These are phyloP conservation scores for Endomychus coccineus DNA, from an alignment of 2,888 invertebrate species.

Conservation along the genomic window DNA sequence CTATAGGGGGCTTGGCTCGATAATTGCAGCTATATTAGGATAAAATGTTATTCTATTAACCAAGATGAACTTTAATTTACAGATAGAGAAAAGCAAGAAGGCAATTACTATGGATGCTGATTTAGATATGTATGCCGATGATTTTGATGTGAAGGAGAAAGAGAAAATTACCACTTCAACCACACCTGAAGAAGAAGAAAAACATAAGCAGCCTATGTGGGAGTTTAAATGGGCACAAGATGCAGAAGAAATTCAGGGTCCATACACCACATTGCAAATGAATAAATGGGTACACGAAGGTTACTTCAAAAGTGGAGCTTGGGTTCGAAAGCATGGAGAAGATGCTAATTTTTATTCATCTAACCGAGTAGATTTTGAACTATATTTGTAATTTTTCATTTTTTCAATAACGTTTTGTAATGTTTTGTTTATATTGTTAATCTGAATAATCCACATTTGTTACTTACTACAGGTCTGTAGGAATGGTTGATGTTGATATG, in stretches of 20 bases:
- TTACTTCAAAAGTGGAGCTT: conserved; percentile 76
- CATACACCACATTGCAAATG: conserved; percentile 82
- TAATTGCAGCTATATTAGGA: too few species aligned
- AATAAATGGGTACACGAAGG: conserved; percentile 80
- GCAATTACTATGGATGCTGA: conserved; percentile 51
- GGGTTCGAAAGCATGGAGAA: conserved; percentile 74
- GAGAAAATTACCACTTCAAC: conserved; percentile 30
- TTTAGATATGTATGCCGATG: conserved; percentile 91
- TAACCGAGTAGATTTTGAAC: conserved; percentile 86
- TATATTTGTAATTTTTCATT: conserved; percentile 64
- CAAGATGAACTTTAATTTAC: neutral
- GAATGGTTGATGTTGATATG: too few species aligned
- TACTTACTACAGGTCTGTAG: too few species aligned
- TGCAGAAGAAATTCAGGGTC: conserved; percentile 71
- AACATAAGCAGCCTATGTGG: conserved; percentile 60
- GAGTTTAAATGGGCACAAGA: conserved; percentile 85
- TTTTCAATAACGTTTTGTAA: too few species aligned
- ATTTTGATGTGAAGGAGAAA: conserved; percentile 74
- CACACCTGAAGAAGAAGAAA: conserved; percentile 23
- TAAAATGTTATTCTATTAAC: neutral
- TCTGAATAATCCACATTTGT: too few species aligned
- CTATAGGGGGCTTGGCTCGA: too few species aligned
- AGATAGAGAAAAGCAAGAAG: conserved; percentile 16
- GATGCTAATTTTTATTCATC: conserved; percentile 74
- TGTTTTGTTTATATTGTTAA: too few species aligned